These are phyloP conservation scores for Willisornis vidua DNA, from an alignment of 2,113 vertebrate species.

Conservation along the genomic window DNA sequence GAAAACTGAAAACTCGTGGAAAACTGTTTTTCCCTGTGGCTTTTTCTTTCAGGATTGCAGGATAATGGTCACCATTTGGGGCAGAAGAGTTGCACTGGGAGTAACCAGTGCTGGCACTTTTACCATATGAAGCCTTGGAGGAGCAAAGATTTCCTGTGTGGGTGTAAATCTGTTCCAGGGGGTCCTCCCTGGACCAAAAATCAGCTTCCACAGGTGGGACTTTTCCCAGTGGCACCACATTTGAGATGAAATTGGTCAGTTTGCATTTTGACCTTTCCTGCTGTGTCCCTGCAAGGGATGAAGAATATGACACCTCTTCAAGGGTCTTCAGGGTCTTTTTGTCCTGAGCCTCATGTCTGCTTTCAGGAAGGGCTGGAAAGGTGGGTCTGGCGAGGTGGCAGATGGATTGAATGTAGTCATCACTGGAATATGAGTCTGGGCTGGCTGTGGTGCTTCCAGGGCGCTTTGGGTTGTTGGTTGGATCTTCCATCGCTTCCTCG, in stretches of 20 bases:
- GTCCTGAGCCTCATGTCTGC: background rate
- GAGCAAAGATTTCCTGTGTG: background rate
- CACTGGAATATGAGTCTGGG: slow-evolving; percentile 53
- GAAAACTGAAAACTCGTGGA: slow-evolving; percentile 54
- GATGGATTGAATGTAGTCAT: slow-evolving; percentile 87
- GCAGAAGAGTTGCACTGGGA: background rate
- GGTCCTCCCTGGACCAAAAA: slow-evolving; percentile 66
- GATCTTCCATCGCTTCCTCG: slow-evolving; percentile 74
- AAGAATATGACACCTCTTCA: background rate
- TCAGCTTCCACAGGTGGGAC: background rate
- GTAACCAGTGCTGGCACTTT: background rate
- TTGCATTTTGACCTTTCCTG: background rate
- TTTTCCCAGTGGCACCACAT: background rate
- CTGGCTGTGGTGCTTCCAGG: background rate
- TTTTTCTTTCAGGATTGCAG: background rate
- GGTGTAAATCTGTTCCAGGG: slow-evolving; percentile 80
- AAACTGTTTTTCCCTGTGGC: background rate
- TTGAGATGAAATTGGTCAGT: background rate
- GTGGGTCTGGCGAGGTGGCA: slow-evolving; percentile 85
- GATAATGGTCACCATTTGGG: background rate
- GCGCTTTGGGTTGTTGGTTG: slow-evolving; percentile 37
- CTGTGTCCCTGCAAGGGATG: background rate
- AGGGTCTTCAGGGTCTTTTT: slow-evolving; percentile 1
- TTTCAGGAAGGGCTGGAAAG: slow-evolving; percentile 64
- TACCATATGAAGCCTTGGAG: background rate